Base-by-base conservation (phyloP, 2,888 invertebrate genomes). In the Leptopterna dolabrata region DNA sequence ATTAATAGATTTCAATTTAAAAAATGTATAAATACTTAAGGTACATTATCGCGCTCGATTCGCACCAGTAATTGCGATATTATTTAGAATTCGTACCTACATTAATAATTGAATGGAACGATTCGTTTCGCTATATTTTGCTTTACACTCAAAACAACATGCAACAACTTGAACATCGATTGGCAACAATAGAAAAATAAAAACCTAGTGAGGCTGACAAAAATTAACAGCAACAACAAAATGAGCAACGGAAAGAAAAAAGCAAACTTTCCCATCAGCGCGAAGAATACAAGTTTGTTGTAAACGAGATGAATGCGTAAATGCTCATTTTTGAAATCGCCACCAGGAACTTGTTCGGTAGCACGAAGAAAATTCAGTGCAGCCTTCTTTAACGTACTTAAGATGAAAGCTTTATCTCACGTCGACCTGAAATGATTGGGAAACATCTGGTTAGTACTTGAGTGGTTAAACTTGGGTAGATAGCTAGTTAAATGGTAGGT, bases 61-160 rank as follows among this genome's bases (percentile, higher is more conserved):
- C 73, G 73, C 30, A 73, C 16, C n/a, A 30, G 11, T 78, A 78
- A 78, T 78, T 78, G 41, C 78, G 41, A 76, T 45, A 45, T 73
- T 14, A 36, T 73, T 73, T 36, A 73, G 16, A 73, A 19, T 73
- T 73, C 29, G 63, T 63, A 73, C 29, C 24, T 63, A 73, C 41
- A 36, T 16, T 73, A 30, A 73, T 41, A 73, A 14, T 73, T 73
- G 41, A 71, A 73, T 73, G 73, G 73, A 73, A 73, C 73, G 41
- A 36, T 41, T 29, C 29, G 71, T 71, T 73, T 73, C 36, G 36
- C 73, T 30, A 36, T 30, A 36, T 30, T 30, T 73, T 7, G 73
- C 41, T 63, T n/a, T 51, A 24, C 63, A 63, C 63, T 24, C 63
- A 6, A 63, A 24, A 63, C 27, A 63, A 63, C 63, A 63, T 63